These are phyloP conservation scores for Acrobasis suavella DNA, from an alignment of 2,888 invertebrate genomes.

Conservation along the genomic window DNA sequence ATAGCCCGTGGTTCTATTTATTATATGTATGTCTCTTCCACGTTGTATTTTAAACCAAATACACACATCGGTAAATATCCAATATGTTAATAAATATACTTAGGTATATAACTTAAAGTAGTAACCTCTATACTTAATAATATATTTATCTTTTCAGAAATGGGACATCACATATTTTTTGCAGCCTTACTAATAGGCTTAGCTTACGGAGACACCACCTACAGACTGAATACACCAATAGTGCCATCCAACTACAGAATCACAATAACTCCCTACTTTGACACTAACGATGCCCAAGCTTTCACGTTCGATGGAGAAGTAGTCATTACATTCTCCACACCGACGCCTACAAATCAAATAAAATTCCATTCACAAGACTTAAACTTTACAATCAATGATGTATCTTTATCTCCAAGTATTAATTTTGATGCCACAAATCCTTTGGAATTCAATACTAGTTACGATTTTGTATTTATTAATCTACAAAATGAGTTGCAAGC, in stretches of 20 bases:
- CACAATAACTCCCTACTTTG: conserved; percentile 76
- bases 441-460: conserved; percentile 56
- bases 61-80: too few relatives aligned
- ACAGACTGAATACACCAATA: conserved; percentile 66
- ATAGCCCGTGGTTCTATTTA: too few relatives aligned
- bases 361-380: conserved; percentile 68
- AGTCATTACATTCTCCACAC: conserved; percentile 59
- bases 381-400: conserved; percentile 46
- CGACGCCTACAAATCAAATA: conserved; percentile 52
- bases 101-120: too few relatives aligned
- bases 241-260: conserved; percentile 80
- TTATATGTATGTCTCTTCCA: too few relatives aligned
- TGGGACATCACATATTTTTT: conserved; percentile 47
- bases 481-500: conserved; percentile 57
- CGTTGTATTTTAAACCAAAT: too few relatives aligned
- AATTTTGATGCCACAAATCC: conserved; percentile 45
- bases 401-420: conserved; percentile 45
- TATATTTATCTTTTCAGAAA: too few relatives aligned
- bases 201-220: conserved; percentile 55
- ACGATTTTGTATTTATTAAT: conserved; percentile 76
- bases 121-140: too few relatives aligned
- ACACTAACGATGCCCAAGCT: conserved; percentile 56
- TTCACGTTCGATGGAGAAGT: conserved; percentile 78
- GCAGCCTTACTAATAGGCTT: conserved; percentile 43
- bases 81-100: too few relatives aligned